These are phyloP conservation scores for Vombatus ursinus DNA, from an alignment of 2,113 vertebrate species.

Conservation along the genomic window DNA sequence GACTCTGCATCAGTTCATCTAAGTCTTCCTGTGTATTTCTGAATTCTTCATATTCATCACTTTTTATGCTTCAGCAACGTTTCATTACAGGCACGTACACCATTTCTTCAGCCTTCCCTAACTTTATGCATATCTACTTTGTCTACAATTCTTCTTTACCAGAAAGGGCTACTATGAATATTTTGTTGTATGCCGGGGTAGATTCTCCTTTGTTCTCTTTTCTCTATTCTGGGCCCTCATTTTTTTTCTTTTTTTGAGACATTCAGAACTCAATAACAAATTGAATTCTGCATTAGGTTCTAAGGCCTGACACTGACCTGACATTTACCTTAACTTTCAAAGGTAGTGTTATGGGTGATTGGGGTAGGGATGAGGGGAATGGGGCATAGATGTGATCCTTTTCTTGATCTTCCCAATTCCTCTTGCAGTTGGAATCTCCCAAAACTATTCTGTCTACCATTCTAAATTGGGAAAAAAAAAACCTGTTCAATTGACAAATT, in stretches of 20 bases:
- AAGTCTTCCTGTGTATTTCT: background rate
- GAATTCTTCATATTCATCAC: background rate
- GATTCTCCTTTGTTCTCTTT: background rate
- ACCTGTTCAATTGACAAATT: background rate
- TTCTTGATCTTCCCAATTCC: background rate
- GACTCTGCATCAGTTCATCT: background rate
- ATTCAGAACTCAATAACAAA: background rate
- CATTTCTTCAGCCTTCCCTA: background rate
- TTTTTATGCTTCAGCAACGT: background rate
- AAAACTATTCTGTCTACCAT: background rate
- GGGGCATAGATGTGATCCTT: background rate
- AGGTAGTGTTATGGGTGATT: background rate
- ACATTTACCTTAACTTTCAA: background rate
- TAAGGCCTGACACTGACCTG: background rate
- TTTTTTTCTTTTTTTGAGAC: background rate
- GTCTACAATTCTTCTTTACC: background rate
- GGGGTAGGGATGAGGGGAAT: background rate
- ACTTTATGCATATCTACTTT: background rate
- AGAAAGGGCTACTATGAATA: background rate
- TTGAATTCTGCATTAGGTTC: background rate
- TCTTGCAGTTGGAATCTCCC: background rate
- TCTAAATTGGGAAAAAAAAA: background rate
- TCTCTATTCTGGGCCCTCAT: background rate
- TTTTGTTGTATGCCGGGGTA: background rate
- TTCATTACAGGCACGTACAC: background rate